Base-by-base conservation (phyloP, 2,113 vertebrate genomes). In the Entomyzon cyanotis region DNA sequence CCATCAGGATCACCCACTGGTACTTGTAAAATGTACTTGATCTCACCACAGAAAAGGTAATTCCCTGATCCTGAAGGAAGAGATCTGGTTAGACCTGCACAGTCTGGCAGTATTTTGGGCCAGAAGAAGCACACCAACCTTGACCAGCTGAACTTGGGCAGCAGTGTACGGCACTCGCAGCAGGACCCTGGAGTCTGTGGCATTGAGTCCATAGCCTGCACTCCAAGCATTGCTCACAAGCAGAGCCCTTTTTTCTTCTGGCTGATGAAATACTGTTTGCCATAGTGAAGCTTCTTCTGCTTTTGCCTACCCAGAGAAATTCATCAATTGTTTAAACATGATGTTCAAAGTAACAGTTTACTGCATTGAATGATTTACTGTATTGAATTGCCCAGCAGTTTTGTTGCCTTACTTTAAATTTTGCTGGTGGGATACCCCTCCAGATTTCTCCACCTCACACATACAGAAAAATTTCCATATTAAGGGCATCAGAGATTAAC, bases 21-120 rank as follows among this genome's bases (percentile, higher is more conserved):
- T 98, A 60, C 55, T 97, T 98, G 89, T 98, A 98, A 96, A 98
- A 98, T 2, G 52, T 92, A 16, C 97, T 98, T 15, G 98, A 98
- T 82, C 93, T 98, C 35, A 99, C 84, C 12, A 98, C 49, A 62
- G 97, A 97, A 97, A 99, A 98, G 9, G 96, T 96, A 42, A 98
- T 60, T 31, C 98, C 98, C 87, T 89, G 96, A 75, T 98, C 97
- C 98, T 99, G 67, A 64, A 70, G 75, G 27, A 79, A 85, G 18
- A 23, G 8, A 50, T n/a, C 27, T 39, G 19, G 27, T 93, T 74
- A 83, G 37, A 82, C 18, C 15, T 47, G 47, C 63, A 18, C 19
- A 31, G 9, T 14, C 44, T 35, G 15, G 22, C 23, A 89, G 6
- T 6, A 41, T 37, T 7, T 14, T 42, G 46, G 33, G 27, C 11